phyloP scores from a whole-genome alignment of 2,888 invertebrate species.

The Microdon myrmicae region DNA sequence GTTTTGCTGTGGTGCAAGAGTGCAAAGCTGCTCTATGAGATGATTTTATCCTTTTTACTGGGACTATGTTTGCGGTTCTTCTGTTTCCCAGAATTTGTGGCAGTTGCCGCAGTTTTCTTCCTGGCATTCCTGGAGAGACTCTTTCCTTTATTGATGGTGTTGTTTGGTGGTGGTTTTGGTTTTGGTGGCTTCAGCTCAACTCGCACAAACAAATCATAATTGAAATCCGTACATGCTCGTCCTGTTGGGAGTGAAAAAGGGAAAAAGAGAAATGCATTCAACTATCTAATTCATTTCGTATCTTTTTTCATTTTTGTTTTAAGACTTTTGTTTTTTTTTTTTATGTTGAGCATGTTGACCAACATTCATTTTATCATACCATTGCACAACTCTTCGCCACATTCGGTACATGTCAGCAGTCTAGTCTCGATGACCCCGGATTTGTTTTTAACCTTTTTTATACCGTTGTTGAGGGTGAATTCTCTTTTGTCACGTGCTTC shows the following conservation, averaged over 20 bases:
- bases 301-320: too few relatives aligned
- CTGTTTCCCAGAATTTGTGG: slow-evolving; percentile 57
- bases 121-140: slow-evolving; percentile 57
- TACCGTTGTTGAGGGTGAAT: slow-evolving; percentile 73
- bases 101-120: slow-evolving; percentile 58
- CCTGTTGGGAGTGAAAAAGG: slow-evolving; percentile 53
- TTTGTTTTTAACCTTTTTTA: slow-evolving; percentile 83
- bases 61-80: slow-evolving; percentile 56
- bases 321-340: not conserved
- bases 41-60: slow-evolving; percentile 36
- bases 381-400: slow-evolving; percentile 87
- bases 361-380: slow-evolving; percentile 66
- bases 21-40: slow-evolving; percentile 6
- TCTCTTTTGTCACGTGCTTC: slow-evolving; percentile 77
- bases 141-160: slow-evolving; percentile 58
- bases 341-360: slow-evolving; percentile 30
- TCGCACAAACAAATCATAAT: slow-evolving; percentile 65
- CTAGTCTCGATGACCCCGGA: slow-evolving; percentile 84
- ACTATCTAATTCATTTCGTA: too few relatives aligned
- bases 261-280: not conserved
- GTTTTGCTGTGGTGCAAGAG: slow-evolving; percentile 11
- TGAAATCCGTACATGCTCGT: slow-evolving; percentile 64
- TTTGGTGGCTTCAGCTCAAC: slow-evolving; percentile 62
- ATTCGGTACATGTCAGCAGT: slow-evolving; percentile 79
- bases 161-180: slow-evolving; percentile 57